Conservation (phyloP, 2,113 vertebrate genomes). For the Paratilapia polleni region DNA sequence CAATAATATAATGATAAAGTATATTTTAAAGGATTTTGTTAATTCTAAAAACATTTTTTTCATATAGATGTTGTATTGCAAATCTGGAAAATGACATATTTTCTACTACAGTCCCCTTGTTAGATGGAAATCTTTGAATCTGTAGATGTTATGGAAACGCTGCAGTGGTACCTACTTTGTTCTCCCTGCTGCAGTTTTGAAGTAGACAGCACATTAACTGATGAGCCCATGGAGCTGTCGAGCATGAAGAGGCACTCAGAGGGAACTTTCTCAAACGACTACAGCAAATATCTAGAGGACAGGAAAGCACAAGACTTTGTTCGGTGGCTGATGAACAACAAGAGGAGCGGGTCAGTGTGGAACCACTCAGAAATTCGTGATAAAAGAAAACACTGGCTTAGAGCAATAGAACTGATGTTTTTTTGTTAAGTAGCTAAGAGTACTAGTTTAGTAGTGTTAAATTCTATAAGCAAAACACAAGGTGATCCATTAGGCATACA, state of each 20-base stretch:
- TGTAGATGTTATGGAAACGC: not conserved
- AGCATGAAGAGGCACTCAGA: slow-evolving; percentile 94
- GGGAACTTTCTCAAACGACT: slow-evolving; percentile 97
- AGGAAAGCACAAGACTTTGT: slow-evolving; percentile 93
- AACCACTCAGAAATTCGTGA: not conserved
- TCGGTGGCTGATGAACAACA: slow-evolving; percentile 94
- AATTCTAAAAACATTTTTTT: no score
- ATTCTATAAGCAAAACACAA: not conserved
- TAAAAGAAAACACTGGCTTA: not conserved
- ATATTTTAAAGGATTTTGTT: no score
- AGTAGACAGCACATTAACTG: slow-evolving; percentile 76
- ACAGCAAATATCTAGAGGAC: slow-evolving; percentile 96
- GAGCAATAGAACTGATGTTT: not conserved
- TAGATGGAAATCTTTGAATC: no score
- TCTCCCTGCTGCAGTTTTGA: slow-evolving; percentile 72
- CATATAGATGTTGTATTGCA: no score
- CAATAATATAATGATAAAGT: no score
- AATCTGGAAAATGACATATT: no score
- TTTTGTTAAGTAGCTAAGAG: not conserved
- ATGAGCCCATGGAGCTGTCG: slow-evolving; percentile 77
- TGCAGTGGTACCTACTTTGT: not conserved
- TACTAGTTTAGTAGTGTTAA: not conserved
- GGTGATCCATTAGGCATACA: no score
- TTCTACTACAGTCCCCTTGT: no score
- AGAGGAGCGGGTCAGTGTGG: slow-evolving; percentile 87